Conservation (phyloP, 2,888 invertebrate species). For the Scaptomyza parva region DNA sequence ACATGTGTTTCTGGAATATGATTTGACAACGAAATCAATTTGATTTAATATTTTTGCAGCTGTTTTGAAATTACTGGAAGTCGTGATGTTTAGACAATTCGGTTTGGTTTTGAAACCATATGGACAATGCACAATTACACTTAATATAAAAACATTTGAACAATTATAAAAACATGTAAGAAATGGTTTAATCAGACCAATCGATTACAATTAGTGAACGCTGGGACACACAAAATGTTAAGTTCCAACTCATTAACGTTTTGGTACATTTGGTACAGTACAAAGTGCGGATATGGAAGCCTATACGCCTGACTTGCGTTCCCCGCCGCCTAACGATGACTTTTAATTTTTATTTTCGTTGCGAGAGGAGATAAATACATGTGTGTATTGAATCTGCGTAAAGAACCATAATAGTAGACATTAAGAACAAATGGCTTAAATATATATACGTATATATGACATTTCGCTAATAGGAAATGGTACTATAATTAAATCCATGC, state of each 20-base stretch:
- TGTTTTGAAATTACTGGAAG: constrained; percentile 20
- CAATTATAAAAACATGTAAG: neutral
- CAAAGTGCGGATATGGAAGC: constrained; percentile 31
- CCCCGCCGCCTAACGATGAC: constrained; percentile 25
- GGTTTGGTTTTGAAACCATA: neutral
- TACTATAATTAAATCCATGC: constrained; percentile 39
- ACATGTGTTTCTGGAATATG: neutral
- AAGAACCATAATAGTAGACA: constrained; percentile 33
- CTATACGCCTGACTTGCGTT: constrained; percentile 40
- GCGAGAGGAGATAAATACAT: neutral
- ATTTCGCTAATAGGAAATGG: constrained; percentile 40
- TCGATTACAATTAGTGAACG: neutral
- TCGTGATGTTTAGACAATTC: neutral
- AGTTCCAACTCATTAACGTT: constrained; percentile 48
- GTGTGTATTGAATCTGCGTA: constrained; percentile 5
- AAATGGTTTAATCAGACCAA: neutral
- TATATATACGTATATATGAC: constrained; percentile 18
- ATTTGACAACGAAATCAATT: neutral
- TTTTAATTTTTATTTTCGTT: constrained; percentile 31
- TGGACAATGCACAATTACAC: neutral
- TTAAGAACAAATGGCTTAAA: constrained; percentile 25
- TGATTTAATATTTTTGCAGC: constrained; percentile 10
- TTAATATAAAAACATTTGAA: neutral
- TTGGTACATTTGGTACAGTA: constrained; percentile 1
- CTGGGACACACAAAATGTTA: no score